Percentiles rank a stretch among this genome's conserved stretches.
phyloP scores from a whole-genome alignment of 2,113 vertebrate genomes.

The Eublepharis macularius region DNA sequence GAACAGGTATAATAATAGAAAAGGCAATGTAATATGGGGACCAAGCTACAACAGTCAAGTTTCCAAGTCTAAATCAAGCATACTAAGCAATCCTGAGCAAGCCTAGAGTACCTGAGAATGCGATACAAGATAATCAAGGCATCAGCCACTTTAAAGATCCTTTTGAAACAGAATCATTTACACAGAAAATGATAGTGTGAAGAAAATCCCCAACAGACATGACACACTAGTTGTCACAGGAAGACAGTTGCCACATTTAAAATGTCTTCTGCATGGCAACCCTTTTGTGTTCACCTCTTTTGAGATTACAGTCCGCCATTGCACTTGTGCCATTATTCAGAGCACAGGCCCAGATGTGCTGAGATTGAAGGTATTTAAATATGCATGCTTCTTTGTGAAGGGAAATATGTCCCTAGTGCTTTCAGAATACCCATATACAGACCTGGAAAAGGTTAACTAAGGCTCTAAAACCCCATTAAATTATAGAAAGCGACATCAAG shows the following conservation, averaged over 20 bases:
- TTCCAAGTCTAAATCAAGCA: background rate
- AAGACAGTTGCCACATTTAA: background rate
- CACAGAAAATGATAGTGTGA: background rate
- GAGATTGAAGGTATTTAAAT: background rate
- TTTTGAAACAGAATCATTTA: background rate
- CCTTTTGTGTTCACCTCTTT: background rate
- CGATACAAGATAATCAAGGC: background rate
- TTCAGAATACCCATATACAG: background rate
- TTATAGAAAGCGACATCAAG: background rate
- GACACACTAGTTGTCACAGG: background rate
- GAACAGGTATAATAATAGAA: too few relatives aligned
- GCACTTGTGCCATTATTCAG: background rate
- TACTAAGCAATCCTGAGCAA: background rate
- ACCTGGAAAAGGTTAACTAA: background rate
- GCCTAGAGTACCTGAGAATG: background rate
- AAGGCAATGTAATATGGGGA: background rate
- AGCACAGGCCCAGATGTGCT: background rate
- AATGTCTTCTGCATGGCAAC: background rate
- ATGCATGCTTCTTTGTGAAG: background rate
- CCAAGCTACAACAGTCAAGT: background rate
- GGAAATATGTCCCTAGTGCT: too few relatives aligned
- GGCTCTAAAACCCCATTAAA: background rate
- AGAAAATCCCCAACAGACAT: background rate
- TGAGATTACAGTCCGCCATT: background rate
- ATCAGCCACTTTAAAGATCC: background rate